These are phyloP conservation scores for Eupelmus urozonus DNA, from an alignment of 2,888 invertebrate genomes.

Conservation along the genomic window DNA sequence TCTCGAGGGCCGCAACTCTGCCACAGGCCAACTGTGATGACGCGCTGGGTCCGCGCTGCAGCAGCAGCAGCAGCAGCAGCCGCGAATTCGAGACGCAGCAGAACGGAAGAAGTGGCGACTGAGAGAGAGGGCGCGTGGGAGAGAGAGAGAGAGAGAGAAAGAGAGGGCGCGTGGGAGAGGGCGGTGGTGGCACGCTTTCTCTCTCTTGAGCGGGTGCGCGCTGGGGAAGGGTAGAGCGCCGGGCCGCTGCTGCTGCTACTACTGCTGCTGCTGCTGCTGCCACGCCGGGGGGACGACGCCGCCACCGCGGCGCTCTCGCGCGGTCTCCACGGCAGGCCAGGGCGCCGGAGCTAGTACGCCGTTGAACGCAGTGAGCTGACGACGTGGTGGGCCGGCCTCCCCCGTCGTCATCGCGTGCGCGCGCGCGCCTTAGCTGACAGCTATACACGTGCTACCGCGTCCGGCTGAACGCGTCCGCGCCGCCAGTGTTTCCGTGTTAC, in stretches of 20 bases:
- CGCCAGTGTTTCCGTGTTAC: too few relatives aligned
- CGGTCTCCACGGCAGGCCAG: too few relatives aligned
- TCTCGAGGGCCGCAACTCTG: neutral
- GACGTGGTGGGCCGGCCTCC: too few relatives aligned
- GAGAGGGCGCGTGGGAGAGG: neutral
- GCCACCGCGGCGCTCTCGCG: too few relatives aligned
- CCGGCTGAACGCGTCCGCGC: neutral
- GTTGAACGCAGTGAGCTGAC: conserved; percentile 74
- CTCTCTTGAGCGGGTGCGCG: conserved; percentile 8
- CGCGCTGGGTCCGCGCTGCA: neutral
- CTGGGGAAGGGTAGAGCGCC: neutral
- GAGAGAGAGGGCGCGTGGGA: neutral
- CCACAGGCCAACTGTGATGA: neutral
- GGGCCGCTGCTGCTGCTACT: too few relatives aligned
- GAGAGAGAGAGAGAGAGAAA: neutral
- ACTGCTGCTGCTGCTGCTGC: too few relatives aligned
- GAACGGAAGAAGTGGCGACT: conserved; percentile 8
- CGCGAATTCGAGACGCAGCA: too few relatives aligned
- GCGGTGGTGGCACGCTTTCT: too few relatives aligned
- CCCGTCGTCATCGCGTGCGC: conserved; percentile 22
- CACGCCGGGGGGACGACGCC: conserved; percentile 56
- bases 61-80: neutral
- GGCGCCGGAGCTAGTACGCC: conserved; percentile 73
- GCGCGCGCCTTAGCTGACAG: neutral
- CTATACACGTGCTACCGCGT: neutral